These are phyloP conservation scores for Leptatherina wallacei DNA, from an alignment of 2,797 vertebrate genomes.

Conservation along the genomic window DNA sequence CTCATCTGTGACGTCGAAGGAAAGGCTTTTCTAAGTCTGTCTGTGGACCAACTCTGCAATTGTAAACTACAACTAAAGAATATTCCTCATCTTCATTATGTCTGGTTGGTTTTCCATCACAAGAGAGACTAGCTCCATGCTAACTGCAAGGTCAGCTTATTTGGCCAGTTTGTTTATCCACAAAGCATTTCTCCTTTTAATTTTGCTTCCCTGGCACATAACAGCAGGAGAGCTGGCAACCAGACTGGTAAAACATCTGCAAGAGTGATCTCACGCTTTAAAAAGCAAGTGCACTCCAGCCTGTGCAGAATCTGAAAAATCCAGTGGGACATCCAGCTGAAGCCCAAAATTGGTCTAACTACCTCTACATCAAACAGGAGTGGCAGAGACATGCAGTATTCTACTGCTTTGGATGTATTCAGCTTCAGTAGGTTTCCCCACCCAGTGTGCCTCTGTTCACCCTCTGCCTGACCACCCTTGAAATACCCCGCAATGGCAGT, in stretches of 20 bases:
- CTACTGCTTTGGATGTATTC: not conserved
- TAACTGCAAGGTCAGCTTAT: not conserved
- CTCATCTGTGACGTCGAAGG: not conserved
- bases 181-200: not conserved
- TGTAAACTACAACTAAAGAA: not conserved
- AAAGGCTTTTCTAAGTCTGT: constrained; percentile 4
- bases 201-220: not conserved
- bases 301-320: too few species aligned
- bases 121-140: not conserved
- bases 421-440: not conserved
- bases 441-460: not conserved
- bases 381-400: not conserved
- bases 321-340: too few species aligned
- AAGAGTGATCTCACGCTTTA: not conserved
- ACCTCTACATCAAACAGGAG: not conserved
- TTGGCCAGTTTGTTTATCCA: not conserved
- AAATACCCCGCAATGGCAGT: not conserved
- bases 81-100: not conserved
- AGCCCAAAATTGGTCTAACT: not conserved
- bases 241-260: not conserved
- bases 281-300: too few species aligned
- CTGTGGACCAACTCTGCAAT: not conserved
- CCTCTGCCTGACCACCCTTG: constrained; percentile 1
- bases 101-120: not conserved
- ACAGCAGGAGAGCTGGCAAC: not conserved